Percentiles rank a stretch among this genome's conserved stretches.
Conservation (phyloP, 2,113 vertebrate species). For the Paratilapia polleni region DNA sequence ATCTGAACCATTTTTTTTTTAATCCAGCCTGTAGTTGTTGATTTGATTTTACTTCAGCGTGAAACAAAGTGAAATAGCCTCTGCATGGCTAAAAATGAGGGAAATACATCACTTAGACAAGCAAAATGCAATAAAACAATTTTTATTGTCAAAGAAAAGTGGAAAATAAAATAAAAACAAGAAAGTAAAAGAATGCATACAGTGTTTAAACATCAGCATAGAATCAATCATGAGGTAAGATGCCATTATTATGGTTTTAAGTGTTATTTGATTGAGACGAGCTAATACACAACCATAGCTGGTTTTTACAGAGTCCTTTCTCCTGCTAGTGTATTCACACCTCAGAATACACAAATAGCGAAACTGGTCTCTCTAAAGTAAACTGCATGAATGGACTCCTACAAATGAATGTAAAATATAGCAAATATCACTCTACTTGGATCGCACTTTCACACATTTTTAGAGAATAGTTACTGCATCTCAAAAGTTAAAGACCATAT, state of each 20-base stretch:
- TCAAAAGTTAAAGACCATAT: background rate
- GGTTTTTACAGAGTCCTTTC: slow-evolving; percentile 2
- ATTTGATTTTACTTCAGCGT: too few species aligned
- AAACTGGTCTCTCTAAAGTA: slow-evolving; percentile 1
- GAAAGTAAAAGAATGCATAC: slow-evolving; percentile 18
- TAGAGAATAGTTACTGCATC: background rate
- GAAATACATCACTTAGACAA: background rate
- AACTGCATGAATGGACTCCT: slow-evolving; percentile 18
- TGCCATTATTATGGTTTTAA: background rate
- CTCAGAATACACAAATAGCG: slow-evolving; percentile 10
- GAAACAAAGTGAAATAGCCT: background rate
- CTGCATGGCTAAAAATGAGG: background rate
- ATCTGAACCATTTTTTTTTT: background rate
- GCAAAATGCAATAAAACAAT: background rate
- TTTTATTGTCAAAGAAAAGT: slow-evolving; percentile 65
- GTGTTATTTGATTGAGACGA: slow-evolving; percentile 23
- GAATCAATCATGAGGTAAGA: slow-evolving; percentile 53
- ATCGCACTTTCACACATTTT: slow-evolving; percentile 58
- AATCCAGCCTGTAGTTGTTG: too few species aligned
- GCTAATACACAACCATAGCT: slow-evolving; percentile 22
- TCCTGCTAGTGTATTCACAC: background rate
- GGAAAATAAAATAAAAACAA: slow-evolving; percentile 39
- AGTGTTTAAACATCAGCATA: slow-evolving; percentile 11
- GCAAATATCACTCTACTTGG: slow-evolving; percentile 35
- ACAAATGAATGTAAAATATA: slow-evolving; percentile 12